Evolutionary conservation across 1,140 invertebrate genomes (phyloP), one percentile per base, ranked within the genome.

Genomic region (Pissodes strobi): DNA sequence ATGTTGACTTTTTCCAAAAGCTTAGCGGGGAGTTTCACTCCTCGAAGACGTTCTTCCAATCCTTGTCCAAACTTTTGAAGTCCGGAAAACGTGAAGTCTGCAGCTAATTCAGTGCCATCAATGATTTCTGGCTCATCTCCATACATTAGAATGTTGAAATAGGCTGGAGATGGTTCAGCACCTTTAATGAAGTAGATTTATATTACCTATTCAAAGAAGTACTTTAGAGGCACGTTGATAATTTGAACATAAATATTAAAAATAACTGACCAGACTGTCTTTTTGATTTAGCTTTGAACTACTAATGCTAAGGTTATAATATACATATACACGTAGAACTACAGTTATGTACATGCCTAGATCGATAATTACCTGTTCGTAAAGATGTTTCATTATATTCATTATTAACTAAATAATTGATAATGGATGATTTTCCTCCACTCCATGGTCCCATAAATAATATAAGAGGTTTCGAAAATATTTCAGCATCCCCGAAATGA

Each of bases 391-490:
- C 84, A 3, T 87, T 92, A 76, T 90, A 91, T 78, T 97, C 92
- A 65, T 90, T 88, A 60, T 93, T 90, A 12, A 94, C 83, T 46
- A 97, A 81, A 81, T 97, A 97, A 80, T 97, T 97, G 49, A 97
- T 88, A 65, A 97, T 93, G 8, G 92, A 91, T 2, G 94, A 95
- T 81, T 97, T 97, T 68, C 95, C 95, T 66, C 93, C 93, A 72
- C 92, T 95, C 93, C 94, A 97, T 18, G 94, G 94, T 30, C 95
- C 94, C 89, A 97, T 91, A 72, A 97, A 94, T 0, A 97, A 79
- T 39, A 97, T 85, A 73, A 97, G 80, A 6, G 95, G 94, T 77
- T 96, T 97, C 0, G 93, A 94, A 79, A 95, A 95, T 76, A 97
- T 95, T 84, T 97, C 94, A 5, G 93, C 90, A 82, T 97, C 94